phyloP scores from a whole-genome alignment of 2,113 vertebrate species.

The Dipodomys spectabilis region DNA sequence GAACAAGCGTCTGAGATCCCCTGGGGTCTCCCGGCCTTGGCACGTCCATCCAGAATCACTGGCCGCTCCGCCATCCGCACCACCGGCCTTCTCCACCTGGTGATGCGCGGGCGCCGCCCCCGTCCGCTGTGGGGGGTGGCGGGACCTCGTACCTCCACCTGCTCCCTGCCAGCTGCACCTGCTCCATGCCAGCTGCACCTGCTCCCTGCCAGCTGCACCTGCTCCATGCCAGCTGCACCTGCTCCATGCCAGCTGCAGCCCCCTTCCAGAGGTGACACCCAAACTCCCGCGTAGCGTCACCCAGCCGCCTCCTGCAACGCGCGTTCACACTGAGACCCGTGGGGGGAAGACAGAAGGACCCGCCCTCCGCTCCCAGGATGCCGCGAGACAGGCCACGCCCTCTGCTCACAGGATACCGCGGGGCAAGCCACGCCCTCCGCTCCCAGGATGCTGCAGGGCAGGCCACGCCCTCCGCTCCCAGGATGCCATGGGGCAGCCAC shows the following conservation, averaged over 20 bases:
- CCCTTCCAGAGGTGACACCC: neutral
- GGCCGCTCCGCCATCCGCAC: too few species aligned
- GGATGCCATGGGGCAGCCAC: too few species aligned
- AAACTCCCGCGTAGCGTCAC: neutral
- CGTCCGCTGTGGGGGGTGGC: accelerated
- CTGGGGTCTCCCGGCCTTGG: too few species aligned
- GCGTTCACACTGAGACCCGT: neutral
- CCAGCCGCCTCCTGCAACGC: neutral
- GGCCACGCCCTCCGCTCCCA: too few species aligned
- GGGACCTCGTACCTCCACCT: neutral
- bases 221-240: neutral
- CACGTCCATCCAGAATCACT: too few species aligned
- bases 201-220: neutral
- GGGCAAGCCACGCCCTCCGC: too few species aligned
- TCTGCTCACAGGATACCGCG: too few species aligned
- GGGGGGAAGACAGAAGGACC: neutral
- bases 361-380: too few species aligned
- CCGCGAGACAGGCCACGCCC: too few species aligned
- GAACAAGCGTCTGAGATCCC: too few species aligned
- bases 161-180: too few species aligned
- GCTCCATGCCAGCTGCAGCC: neutral
- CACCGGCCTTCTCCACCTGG: neutral
- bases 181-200: neutral
- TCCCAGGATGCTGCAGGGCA: too few species aligned
- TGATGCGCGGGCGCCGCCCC: neutral